phyloP scores from a whole-genome alignment of 2,113 vertebrate genomes.

The Trochalopteron elliotii region DNA sequence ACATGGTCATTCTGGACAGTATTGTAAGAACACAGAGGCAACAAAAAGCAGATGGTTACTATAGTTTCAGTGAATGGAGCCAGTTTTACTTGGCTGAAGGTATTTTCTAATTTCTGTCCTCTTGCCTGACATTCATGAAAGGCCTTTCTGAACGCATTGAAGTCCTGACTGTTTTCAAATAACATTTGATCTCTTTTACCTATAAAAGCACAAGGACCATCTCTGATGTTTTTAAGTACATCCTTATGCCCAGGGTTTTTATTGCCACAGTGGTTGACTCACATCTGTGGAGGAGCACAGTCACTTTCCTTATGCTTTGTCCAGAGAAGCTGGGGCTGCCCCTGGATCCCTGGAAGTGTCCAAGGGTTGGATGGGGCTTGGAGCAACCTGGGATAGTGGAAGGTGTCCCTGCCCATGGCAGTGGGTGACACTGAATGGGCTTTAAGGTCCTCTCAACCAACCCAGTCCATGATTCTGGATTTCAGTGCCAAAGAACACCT shows the following conservation, averaged over 20 bases:
- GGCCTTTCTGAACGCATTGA: neutral
- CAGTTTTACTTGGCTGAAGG: conserved; percentile 6
- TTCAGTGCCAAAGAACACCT: neutral
- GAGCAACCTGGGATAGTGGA: rapidly evolving
- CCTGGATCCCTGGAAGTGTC: neutral
- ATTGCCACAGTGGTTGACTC: neutral
- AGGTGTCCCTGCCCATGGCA: neutral
- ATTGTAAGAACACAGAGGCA: neutral
- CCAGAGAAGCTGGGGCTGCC: neutral
- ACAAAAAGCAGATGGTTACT: conserved; percentile 51
- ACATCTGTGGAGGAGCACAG: neutral
- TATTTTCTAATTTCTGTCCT: conserved; percentile 42
- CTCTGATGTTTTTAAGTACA: conserved; percentile 45
- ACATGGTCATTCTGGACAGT: neutral
- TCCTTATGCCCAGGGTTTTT: conserved; percentile 32
- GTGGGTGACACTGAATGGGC: neutral
- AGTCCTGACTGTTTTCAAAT: neutral
- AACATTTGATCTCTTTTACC: conserved; percentile 7
- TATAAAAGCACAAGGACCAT: neutral
- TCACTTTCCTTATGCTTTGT: neutral
- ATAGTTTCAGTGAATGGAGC: neutral
- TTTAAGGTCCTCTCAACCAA: neutral
- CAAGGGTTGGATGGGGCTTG: rapidly evolving
- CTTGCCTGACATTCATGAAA: neutral
- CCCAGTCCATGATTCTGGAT: neutral